Conservation (phyloP, 2,797 vertebrate genomes). For the Cynodonichthys magdalenae region DNA sequence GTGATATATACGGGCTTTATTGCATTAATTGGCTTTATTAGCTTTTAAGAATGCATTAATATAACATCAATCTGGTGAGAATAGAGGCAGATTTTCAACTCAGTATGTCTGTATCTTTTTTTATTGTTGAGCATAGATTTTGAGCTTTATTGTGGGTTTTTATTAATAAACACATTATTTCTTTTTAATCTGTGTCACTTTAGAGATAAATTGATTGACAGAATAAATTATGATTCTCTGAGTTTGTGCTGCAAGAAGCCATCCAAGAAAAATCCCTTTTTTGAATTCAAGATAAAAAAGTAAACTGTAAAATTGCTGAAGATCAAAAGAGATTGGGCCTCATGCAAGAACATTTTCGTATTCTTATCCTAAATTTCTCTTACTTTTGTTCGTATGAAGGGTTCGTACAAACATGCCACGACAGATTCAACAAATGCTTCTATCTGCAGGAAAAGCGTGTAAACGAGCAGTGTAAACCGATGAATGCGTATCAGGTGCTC, state of each 20-base stretch:
- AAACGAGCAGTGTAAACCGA: too few relatives aligned
- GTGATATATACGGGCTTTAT: neutral
- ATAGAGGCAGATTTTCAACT: neutral
- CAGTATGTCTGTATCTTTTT: neutral
- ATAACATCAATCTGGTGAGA: neutral
- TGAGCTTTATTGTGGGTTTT: too few relatives aligned
- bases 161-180: neutral
- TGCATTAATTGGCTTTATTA: neutral
- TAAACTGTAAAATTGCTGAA: neutral
- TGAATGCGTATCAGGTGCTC: too few relatives aligned
- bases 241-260: neutral
- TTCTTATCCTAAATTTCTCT: too few relatives aligned
- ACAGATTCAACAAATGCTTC: too few relatives aligned
- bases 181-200: neutral
- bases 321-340: neutral
- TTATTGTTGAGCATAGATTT: neutral
- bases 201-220: too few relatives aligned
- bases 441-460: too few relatives aligned
- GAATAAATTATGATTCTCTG: too few relatives aligned
- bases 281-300: neutral
- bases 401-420: too few relatives aligned
- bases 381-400: too few relatives aligned
- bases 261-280: neutral
- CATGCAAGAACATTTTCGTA: too few relatives aligned
- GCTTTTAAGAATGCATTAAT: neutral